phyloP scores from a whole-genome alignment of 2,113 vertebrate genomes.

The Heterochromis multidens region DNA sequence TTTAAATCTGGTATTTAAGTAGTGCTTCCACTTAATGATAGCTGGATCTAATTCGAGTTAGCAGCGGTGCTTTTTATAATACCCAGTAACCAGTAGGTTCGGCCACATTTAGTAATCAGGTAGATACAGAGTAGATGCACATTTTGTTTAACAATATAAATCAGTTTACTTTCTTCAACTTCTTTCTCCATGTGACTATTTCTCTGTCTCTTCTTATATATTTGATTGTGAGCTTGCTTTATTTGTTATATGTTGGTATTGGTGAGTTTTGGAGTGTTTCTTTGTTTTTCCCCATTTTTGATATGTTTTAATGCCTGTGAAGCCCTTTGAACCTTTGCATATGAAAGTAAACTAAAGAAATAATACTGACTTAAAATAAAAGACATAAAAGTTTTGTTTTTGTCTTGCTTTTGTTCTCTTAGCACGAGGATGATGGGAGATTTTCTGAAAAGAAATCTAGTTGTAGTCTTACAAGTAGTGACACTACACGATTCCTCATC shows the following conservation, averaged over 20 bases:
- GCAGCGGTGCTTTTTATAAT: accelerated
- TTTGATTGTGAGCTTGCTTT: background rate
- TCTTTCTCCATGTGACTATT: background rate
- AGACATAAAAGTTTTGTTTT: too few relatives aligned
- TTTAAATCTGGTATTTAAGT: background rate
- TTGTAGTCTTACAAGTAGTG: background rate
- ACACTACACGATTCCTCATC: background rate
- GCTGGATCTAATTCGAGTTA: background rate
- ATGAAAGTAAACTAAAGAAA: accelerated
- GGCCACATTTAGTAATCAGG: background rate
- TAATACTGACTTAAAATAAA: background rate
- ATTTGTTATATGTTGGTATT: too few relatives aligned
- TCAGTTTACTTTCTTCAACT: background rate
- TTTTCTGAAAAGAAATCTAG: background rate
- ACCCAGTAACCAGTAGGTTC: background rate
- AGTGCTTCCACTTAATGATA: background rate
- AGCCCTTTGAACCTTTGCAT: background rate
- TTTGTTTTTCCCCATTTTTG: background rate
- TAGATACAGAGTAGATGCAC: background rate
- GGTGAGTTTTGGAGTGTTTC: too few relatives aligned
- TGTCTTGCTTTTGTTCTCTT: too few relatives aligned
- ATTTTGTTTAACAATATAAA: background rate
- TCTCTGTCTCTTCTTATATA: background rate
- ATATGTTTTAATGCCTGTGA: background rate
- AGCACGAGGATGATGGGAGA: background rate